phyloP scores from a whole-genome alignment of 2,888 invertebrate genomes.

The Acleris sparsana region DNA sequence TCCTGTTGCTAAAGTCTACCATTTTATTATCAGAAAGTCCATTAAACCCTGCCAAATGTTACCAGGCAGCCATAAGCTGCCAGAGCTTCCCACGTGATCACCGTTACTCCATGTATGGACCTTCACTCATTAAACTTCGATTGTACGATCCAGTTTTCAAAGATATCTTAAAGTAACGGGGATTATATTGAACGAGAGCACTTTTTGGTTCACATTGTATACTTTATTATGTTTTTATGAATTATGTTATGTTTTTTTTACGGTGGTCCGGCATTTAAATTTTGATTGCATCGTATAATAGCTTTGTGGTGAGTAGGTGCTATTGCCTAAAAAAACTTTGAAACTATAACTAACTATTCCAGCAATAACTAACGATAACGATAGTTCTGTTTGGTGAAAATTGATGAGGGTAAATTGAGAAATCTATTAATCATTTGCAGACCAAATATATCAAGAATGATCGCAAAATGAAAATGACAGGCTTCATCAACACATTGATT shows the following conservation, averaged over 20 bases:
- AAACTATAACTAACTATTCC: too few species aligned
- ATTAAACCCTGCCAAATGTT: background rate
- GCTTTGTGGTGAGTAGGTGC: background rate
- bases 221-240: slow-evolving; percentile 3
- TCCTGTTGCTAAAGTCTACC: background rate
- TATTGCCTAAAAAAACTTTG: background rate
- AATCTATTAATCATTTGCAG: too few species aligned
- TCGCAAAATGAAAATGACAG: too few species aligned
- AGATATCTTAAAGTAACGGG: slow-evolving; percentile 22
- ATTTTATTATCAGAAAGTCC: background rate
- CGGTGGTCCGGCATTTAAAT: background rate
- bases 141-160: slow-evolving; percentile 19
- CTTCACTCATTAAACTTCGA: slow-evolving; percentile 24
- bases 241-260: slow-evolving; percentile 5
- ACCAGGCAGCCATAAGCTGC: slow-evolving; percentile 4
- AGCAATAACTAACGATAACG: too few species aligned
- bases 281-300: background rate
- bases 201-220: slow-evolving; percentile 13
- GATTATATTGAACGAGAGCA: slow-evolving; percentile 14
- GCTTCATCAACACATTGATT: too few species aligned
- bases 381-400: too few species aligned
- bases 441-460: too few species aligned
- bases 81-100: slow-evolving; percentile 20
- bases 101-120: slow-evolving; percentile 30
- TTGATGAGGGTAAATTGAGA: too few species aligned